Evolutionary conservation across 2,113 vertebrate species (phyloP).

Genomic region (Scomber japonicus): DNA sequence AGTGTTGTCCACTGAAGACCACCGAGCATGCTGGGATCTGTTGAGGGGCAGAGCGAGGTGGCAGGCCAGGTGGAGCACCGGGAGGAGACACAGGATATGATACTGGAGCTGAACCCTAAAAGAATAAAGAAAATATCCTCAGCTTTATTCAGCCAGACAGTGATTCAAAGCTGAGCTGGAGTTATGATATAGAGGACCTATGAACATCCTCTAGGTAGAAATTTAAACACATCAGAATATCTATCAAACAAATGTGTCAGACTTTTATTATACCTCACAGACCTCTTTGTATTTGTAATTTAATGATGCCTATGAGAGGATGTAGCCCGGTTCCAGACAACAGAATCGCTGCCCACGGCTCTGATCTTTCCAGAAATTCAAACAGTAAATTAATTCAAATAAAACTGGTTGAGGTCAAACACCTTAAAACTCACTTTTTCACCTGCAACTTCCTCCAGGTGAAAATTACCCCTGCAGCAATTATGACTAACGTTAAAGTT

Average conservation of each 20-base stretch:
- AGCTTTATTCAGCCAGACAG: background rate
- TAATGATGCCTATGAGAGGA: no score
- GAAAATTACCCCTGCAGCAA: background rate
- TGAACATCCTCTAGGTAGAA: background rate
- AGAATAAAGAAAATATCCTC: slow-evolving; percentile 62
- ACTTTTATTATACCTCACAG: no score
- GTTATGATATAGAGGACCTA: background rate
- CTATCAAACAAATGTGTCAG: background rate
- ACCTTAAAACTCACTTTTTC: background rate
- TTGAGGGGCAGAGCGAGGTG: slow-evolving; percentile 93
- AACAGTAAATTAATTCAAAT: background rate
- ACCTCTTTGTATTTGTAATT: background rate
- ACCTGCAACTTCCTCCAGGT: background rate
- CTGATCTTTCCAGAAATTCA: no score
- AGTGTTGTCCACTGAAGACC: slow-evolving; percentile 97
- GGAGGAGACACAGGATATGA: slow-evolving; percentile 93
- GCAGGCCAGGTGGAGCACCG: slow-evolving; percentile 92
- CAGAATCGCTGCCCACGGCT: background rate
- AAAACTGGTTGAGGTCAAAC: background rate
- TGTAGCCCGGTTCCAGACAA: background rate
- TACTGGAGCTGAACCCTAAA: slow-evolving; percentile 93
- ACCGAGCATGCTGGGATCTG: slow-evolving; percentile 97
- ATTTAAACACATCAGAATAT: background rate
- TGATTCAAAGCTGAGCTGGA: slow-evolving; percentile 6
- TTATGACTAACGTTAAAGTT: background rate